Percentiles rank a stretch among this genome's conserved stretches.
Conservation (phyloP, 2,888 invertebrate genomes). For the Molorchus minor region DNA sequence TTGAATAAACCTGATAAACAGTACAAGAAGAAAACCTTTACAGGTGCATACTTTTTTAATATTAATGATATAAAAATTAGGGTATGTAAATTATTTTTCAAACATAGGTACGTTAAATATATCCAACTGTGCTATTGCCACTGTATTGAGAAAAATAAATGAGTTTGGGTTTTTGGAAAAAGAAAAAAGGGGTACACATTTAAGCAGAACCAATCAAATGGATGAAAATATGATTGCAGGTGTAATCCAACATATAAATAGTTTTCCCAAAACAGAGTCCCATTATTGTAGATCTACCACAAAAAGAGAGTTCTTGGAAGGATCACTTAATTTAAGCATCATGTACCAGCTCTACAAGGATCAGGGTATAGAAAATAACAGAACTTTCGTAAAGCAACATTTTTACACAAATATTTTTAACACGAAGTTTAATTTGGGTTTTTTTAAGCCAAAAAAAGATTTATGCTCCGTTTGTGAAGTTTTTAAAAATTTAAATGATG, state of each 20-base stretch:
- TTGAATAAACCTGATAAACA: not conserved
- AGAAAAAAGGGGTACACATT: slow-evolving; percentile 15
- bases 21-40: slow-evolving; percentile 16
- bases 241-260: slow-evolving; percentile 14
- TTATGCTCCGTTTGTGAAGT: slow-evolving; percentile 14
- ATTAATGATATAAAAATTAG: slow-evolving; percentile 7
- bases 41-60: slow-evolving; percentile 13
- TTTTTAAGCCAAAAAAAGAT: slow-evolving; percentile 20
- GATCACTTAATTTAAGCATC: no score
- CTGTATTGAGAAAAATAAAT: slow-evolving; percentile 18
- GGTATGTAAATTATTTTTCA: slow-evolving; percentile 14
- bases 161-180: slow-evolving; percentile 8
- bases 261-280: slow-evolving; percentile 15
- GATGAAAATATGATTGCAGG: slow-evolving; percentile 2
- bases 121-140: slow-evolving; percentile 11
- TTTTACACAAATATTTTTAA: slow-evolving; percentile 7
- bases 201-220: slow-evolving; percentile 4
- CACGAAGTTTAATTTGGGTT: slow-evolving; percentile 14
- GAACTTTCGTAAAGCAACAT: slow-evolving; percentile 13
- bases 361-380: slow-evolving; percentile 3
- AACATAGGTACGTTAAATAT: slow-evolving; percentile 10
- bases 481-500: slow-evolving; percentile 2
- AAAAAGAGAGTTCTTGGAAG: slow-evolving; percentile 9
- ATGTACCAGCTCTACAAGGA: slow-evolving; percentile 12
- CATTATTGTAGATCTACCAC: slow-evolving; percentile 12